phyloP scores from a whole-genome alignment of 2,113 vertebrate species.

The Centropus bengalensis region DNA sequence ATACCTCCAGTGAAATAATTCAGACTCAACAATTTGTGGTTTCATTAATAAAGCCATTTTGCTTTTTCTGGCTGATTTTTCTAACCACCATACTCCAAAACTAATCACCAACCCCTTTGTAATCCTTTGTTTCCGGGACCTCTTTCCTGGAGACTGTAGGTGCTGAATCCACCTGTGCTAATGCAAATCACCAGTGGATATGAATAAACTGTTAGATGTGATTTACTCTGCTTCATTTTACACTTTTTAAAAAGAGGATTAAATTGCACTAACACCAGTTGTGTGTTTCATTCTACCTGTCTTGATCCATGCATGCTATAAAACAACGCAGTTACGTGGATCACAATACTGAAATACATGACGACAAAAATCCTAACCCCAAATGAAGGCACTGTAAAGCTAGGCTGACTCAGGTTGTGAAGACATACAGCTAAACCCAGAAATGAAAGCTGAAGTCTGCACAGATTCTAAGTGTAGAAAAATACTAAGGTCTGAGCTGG shows the following conservation, averaged over 20 bases:
- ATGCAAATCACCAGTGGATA: not conserved
- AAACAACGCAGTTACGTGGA: not conserved
- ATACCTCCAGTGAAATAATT: not conserved
- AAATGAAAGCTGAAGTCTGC: not conserved
- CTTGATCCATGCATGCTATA: not conserved
- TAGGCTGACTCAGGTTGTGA: not conserved
- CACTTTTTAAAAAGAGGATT: not conserved
- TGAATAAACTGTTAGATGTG: not conserved
- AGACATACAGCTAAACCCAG: not conserved
- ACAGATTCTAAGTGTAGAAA: not conserved
- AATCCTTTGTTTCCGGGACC: not conserved
- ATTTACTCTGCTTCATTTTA: not conserved
- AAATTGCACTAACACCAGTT: not conserved
- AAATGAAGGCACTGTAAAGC: not conserved
- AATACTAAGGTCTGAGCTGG: not conserved
- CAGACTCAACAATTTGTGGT: not conserved
- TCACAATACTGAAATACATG: not conserved
- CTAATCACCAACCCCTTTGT: not conserved
- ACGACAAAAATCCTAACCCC: not conserved
- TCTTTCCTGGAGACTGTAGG: not conserved
- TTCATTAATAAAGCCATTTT: not conserved
- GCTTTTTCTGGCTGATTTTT: not conserved
- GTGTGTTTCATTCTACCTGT: not conserved
- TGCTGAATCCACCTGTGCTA: not conserved
- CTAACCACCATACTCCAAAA: not conserved